Evolutionary conservation across 1,140 invertebrate genomes (phyloP).

Genomic region (Orchesella cincta): DNA sequence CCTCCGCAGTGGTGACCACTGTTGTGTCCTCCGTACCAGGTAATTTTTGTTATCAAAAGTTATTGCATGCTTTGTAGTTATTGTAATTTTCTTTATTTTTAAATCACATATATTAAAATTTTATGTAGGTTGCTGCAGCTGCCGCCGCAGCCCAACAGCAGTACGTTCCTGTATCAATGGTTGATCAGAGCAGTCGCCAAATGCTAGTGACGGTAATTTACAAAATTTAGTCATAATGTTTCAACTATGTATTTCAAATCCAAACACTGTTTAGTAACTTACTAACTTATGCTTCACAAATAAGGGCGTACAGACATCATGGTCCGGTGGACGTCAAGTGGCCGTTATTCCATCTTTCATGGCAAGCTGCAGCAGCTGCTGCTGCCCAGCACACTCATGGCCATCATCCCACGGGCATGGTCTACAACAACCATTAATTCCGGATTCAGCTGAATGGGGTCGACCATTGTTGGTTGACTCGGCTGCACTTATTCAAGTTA

Average conservation of each 20-base stretch:
- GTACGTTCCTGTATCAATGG: slow-evolving; percentile 88
- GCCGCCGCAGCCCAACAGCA: slow-evolving; percentile 68
- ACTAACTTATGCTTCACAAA: no score
- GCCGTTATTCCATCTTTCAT: slow-evolving; percentile 83
- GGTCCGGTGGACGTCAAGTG: slow-evolving; percentile 72
- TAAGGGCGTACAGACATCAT: slow-evolving; percentile 77
- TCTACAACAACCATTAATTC: slow-evolving; percentile 66
- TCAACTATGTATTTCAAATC: background rate
- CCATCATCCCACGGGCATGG: slow-evolving; percentile 52
- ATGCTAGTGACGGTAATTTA: slow-evolving; percentile 59
- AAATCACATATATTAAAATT: slow-evolving; percentile 20
- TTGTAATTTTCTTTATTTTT: background rate
- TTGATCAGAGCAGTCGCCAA: slow-evolving; percentile 65
- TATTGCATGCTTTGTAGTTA: slow-evolving; percentile 65
- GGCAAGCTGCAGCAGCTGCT: slow-evolving; percentile 75
- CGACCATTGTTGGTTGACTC: slow-evolving; percentile 79
- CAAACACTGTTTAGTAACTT: no score
- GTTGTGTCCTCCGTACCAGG: slow-evolving; percentile 82
- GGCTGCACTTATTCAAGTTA: slow-evolving; percentile 65
- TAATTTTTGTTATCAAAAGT: slow-evolving; percentile 61
- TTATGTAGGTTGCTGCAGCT: slow-evolving; percentile 57
- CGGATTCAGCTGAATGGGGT: slow-evolving; percentile 72
- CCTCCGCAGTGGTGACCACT: slow-evolving; percentile 83
- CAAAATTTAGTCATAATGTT: background rate
- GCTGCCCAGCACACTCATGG: slow-evolving; percentile 63